Evolutionary conservation across 2,797 vertebrate genomes (phyloP), one percentile per base, ranked within the genome.

Genomic region (Cottoperca gobio): DNA sequence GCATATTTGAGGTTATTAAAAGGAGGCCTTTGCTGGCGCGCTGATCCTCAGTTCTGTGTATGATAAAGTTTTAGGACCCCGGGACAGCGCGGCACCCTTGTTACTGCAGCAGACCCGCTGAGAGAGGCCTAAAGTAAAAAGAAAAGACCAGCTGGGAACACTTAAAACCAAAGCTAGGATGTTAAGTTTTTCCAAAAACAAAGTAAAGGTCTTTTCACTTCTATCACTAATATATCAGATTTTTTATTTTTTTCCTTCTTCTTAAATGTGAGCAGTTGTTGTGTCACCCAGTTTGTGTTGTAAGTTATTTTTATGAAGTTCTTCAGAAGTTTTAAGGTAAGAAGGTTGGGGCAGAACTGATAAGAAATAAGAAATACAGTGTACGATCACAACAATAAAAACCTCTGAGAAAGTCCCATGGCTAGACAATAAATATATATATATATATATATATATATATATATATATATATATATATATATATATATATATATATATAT

Each of bases 131-230:
- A 78, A 82, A 55, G 69, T 89, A 83, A 83, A 82, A 83, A 79
- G 50, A 79, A 84, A 63, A 82, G 73, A 77, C 40, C 92, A 92
- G 88, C 91, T 93, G 93, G 89, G 60, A 94, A 74, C 86, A 88
- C 84, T 93, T 93, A 90, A 73, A 91, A 83, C 61, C 78, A 85
- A 90, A 88, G 84, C 77, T 82, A 60, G 83, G 65, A 84, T 85
- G 88, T 88, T 85, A 84, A 73, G 65, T 61, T 86, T 89, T 83
- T 89, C 67, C 83, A 70, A 86, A 86, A 91, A 85, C 73, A 88
- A 88, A 86, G 81, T 66, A 88, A 86, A 78, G 39, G 49, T 92
- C 81, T 89, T 91, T 89, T 79, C 74, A 78, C 83, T 88, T 87
- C 33, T 78, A 76, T 85, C 45, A 6, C 64, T 75, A 70, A 65